phyloP scores from a whole-genome alignment of 2,797 vertebrate genomes.

The Tenualosa ilisha region DNA sequence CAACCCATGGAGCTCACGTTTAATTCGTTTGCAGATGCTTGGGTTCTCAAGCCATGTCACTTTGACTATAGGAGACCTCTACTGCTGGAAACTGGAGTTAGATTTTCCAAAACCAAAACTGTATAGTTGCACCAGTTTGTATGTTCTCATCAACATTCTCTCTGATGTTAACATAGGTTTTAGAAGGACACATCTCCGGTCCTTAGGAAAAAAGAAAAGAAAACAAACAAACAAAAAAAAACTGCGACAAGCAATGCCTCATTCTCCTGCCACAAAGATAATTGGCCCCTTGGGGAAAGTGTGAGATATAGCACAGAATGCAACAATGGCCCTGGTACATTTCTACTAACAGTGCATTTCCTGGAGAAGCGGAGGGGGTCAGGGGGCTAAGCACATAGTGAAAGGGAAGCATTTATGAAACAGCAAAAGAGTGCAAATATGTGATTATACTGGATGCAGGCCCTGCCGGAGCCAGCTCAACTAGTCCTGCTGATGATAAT shows the following conservation, averaged over 20 bases:
- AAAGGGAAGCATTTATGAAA: not conserved
- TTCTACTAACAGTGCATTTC: not conserved
- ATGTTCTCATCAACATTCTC: not conserved
- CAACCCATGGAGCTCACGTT: not conserved
- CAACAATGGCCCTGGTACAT: not conserved
- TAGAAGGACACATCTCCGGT: not conserved
- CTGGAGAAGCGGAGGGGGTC: not conserved
- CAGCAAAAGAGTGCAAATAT: constrained; percentile 1
- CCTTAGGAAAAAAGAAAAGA: not conserved
- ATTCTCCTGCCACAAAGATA: not conserved
- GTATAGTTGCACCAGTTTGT: not conserved
- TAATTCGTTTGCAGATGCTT: not conserved
- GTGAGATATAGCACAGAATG: not conserved
- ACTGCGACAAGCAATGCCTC: not conserved
- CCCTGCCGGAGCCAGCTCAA: not conserved
- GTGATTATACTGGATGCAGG: not conserved
- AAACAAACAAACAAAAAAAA: not conserved
- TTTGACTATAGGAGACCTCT: not conserved
- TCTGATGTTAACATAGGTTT: not conserved
- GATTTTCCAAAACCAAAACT: not conserved
- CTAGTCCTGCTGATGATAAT: not conserved
- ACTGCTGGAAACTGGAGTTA: not conserved
- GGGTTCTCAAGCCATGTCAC: not conserved
- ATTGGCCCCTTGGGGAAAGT: not conserved
- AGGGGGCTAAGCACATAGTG: not conserved